Evolutionary conservation across 2,888 invertebrate species (phyloP), one percentile per base, ranked within the genome.

Genomic region (Philhelius pedissequus): DNA sequence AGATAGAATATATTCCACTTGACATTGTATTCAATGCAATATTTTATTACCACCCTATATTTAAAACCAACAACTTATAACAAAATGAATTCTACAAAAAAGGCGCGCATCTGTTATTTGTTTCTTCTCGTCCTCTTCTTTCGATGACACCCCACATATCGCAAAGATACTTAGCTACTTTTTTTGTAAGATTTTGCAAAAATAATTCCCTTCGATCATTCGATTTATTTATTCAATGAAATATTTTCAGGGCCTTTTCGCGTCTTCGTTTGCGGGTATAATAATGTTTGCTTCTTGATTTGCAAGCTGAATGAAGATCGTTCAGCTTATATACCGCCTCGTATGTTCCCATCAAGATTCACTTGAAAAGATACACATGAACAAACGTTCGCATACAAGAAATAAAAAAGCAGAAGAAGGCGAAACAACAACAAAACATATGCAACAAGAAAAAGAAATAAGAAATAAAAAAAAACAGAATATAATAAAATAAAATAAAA

Each of bases 141-240:
- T 30, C 3, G 43, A 58, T 38, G 22, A 22, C 38, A 58, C 38
- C 22, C 38, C 35, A 56, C 9, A 4, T 27, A 62, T 27, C 43
- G 43, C 4, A 43, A 43, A 62, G 62, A 62, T 43, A 43, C 58
- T 40, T 58, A n/a, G 6, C 13, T 45, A 11, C 3, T 30, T 38
- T 35, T 58, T 58, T 22, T 64, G 32, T 8, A n/a, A 20, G 27
- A 8, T 52, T 40, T 20, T 20, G 56, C 38, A 20, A 45, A 45
- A n/a, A 30, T 45, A 66, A 60, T 62, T 64, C 54, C 30, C 50
- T 74, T 40, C 73, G 52, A 71, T 71, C 15, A 27, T 77, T 78
- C 48, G 48, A 66, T 78, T 73, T 78, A 78, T 78, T 78, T 78
- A 66, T 78, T 78, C 78, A 78, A 78, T 78, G 78, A 78, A 78